Evolutionary conservation across 2,888 invertebrate species (phyloP).

Genomic region (Tetanocera ferruginea): DNA sequence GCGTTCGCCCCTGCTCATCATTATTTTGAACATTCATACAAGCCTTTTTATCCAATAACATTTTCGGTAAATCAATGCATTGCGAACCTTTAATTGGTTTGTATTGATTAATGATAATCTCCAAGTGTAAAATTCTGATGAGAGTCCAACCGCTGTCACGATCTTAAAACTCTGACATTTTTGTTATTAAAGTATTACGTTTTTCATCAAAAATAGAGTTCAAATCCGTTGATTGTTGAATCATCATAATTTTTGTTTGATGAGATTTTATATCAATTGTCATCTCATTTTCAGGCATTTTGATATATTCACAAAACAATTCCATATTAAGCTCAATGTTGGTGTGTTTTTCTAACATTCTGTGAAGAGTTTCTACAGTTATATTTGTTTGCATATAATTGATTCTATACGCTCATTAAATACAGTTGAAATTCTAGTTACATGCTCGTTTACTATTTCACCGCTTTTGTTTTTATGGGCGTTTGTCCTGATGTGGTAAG

Average conservation of each 20-base stretch:
- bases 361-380: not conserved
- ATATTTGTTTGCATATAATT: too few relatives aligned
- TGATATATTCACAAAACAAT: not conserved
- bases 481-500: too few relatives aligned
- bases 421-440: slow-evolving; percentile 4
- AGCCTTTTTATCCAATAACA: slow-evolving; percentile 54
- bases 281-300: not conserved
- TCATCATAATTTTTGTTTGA: too few relatives aligned
- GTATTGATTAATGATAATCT: too few relatives aligned
- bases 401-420: not conserved
- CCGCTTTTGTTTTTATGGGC: not conserved
- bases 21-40: too few relatives aligned
- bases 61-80: slow-evolving; percentile 25
- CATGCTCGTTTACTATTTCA: not conserved
- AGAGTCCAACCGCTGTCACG: slow-evolving; percentile 51
- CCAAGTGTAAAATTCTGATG: slow-evolving; percentile 38
- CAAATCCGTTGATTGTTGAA: too few relatives aligned
- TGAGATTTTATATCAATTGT: not conserved
- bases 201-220: too few relatives aligned
- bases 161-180: too few relatives aligned
- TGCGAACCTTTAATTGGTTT: too few relatives aligned
- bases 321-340: too few relatives aligned
- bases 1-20: too few relatives aligned
- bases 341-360: slow-evolving; percentile 7
- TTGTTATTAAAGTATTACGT: too few relatives aligned